phyloP scores from a whole-genome alignment of 30 jellyfish, hydroid and myxozoan species.

The Cassiopea andromeda region DNA sequence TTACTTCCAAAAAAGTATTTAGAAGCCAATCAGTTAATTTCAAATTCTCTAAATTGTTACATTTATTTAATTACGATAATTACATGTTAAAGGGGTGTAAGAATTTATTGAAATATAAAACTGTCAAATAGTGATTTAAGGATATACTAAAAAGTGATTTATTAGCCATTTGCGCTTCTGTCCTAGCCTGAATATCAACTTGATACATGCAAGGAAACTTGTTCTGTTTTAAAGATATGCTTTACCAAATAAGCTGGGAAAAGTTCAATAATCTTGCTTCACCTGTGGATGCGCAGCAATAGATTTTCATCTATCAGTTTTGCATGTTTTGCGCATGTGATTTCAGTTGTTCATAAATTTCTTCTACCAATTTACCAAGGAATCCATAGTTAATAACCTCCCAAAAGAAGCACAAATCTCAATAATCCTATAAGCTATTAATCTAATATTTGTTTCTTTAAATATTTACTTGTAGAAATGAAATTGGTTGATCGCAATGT shows the following conservation, averaged over 20 bases:
- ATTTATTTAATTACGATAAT: background rate
- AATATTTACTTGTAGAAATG: background rate
- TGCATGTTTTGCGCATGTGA: background rate
- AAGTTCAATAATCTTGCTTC: too few relatives aligned
- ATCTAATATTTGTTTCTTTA: background rate
- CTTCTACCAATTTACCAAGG: background rate
- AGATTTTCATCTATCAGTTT: background rate
- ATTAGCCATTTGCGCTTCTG: background rate
- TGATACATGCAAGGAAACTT: background rate
- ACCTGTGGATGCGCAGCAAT: background rate
- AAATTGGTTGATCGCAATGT: background rate
- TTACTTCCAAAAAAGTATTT: too few relatives aligned
- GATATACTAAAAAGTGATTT: background rate
- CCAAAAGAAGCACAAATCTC: background rate
- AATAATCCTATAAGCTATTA: background rate
- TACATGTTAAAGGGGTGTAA: background rate
- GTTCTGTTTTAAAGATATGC: too few relatives aligned
- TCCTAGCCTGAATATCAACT: background rate
- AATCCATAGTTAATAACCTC: background rate
- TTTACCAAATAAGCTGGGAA: too few relatives aligned
- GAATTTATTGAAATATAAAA: background rate
- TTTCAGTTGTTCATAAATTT: too few relatives aligned
- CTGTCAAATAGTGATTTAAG: background rate
- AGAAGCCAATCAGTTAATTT: background rate
- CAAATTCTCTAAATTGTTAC: conserved; percentile 4